Conservation (phyloP, 2,113 vertebrate species). For the Macquaria australasica region DNA sequence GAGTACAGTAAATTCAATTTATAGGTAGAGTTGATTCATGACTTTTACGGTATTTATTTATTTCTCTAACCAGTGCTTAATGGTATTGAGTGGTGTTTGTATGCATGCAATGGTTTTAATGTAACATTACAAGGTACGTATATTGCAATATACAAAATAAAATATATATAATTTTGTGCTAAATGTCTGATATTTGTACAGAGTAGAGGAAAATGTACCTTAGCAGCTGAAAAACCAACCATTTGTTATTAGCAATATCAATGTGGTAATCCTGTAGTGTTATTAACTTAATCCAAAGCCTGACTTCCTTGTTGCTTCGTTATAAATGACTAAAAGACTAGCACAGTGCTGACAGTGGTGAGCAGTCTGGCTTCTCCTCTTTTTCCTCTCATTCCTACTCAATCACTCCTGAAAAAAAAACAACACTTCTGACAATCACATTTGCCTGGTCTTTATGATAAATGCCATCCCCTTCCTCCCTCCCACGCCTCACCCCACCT, state of each 20-base stretch:
- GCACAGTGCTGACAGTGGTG: background rate
- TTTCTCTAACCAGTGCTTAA: background rate
- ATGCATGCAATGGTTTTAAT: background rate
- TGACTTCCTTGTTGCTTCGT: background rate
- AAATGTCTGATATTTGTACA: background rate
- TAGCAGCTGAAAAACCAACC: background rate
- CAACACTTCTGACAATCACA: background rate
- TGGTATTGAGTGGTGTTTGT: background rate
- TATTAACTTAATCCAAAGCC: background rate
- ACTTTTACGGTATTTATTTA: background rate
- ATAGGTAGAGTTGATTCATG: background rate
- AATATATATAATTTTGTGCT: background rate
- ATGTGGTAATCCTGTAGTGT: background rate
- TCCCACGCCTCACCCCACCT: constrained; percentile 14
- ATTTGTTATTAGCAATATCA: background rate
- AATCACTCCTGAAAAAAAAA: background rate
- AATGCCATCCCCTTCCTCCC: constrained; percentile 46
- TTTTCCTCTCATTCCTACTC: background rate
- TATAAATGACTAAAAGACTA: background rate
- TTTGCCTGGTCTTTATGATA: constrained; percentile 36
- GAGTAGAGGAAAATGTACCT: background rate
- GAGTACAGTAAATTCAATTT: background rate
- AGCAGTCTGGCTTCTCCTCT: background rate
- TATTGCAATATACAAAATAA: too few relatives aligned
- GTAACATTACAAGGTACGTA: background rate